Base-by-base conservation (phyloP, 2,113 vertebrate genomes). In the Apus apus region DNA sequence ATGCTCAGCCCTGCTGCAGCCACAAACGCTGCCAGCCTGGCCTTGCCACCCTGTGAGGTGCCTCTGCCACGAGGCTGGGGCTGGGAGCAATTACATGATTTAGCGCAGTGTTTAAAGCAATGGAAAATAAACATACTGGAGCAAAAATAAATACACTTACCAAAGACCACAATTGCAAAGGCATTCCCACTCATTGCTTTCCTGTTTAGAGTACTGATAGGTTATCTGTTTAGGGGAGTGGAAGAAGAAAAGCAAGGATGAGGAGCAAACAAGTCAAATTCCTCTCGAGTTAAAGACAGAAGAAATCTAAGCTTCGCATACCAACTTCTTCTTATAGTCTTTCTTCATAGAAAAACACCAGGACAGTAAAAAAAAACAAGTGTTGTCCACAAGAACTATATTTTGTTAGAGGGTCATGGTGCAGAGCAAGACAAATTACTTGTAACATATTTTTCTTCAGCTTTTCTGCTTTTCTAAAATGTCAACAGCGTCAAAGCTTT, bases 31-130 rank as follows among this genome's bases (percentile, higher is more conserved):
- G 38, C 54, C 82, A 26, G 43, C 85, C 34, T 4, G 14, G 78
- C 78, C 38, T 22, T 1, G 1, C 50, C 2, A 4, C 65, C 56
- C 91, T 61, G 48, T 1, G 5, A 60, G 75, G 67, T 66, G 60
- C 56, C 90, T 64, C 78, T 2, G 11, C 45, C 0, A 0, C 0
- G 6, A 27, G 32, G 12, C 8, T 5, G 3, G 25, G 57, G 16
- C 74, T 57, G 6, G 7, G 65, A 93, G 29, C 51, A 92, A 40
- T 51, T 67, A 19, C 4, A 0, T 8, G 9, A 7, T 51, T 85
- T 60, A 46, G 16, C 60, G 45, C 56, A 60, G 45, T 53, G 30
- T 50, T 92, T 85, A 67, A 95, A 86, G 61, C 38, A 48, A 56
- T 76, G 92, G 66, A 80, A 95, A 96, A 73, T 80, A 88, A 92